Evolutionary conservation across 1,140 invertebrate genomes (phyloP).

Genomic region (Drosophila teissieri): DNA sequence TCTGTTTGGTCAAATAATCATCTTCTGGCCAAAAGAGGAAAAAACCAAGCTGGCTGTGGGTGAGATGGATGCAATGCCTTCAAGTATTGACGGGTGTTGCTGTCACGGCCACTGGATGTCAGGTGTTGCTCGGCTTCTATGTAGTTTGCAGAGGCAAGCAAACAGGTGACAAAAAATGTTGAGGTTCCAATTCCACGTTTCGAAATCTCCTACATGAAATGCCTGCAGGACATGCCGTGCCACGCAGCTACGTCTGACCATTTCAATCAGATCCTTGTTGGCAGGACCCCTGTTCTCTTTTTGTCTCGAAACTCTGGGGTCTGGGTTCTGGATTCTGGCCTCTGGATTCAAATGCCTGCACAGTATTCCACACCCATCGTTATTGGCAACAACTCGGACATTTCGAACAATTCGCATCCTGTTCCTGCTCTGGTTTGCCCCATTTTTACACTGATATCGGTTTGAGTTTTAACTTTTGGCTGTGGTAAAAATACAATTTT

Average conservation of each 20-base stretch:
- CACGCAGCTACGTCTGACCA: conserved; percentile 36
- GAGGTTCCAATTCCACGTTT: conserved; percentile 7
- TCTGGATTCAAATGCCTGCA: conserved; percentile 51
- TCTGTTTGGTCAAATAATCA: conserved; percentile 8
- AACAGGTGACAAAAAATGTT: conserved; percentile 15
- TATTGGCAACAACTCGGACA: conserved; percentile 24
- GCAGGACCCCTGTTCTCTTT: conserved; percentile 10
- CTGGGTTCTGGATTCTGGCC: conserved; percentile 1
- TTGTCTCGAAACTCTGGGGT: conserved; percentile 1
- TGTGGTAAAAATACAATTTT: conserved; percentile 38
- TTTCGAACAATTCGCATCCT: conserved; percentile 35
- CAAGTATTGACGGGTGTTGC: conserved; percentile 39
- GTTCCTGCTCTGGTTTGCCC: not conserved
- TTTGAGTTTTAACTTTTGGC: conserved; percentile 62
- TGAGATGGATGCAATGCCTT: conserved; percentile 4
- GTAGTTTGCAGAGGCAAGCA: conserved; percentile 31
- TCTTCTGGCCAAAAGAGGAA: conserved; percentile 10
- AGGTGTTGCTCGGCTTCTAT: conserved; percentile 40
- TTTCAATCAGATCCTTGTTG: conserved; percentile 66
- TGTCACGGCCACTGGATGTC: conserved; percentile 47
- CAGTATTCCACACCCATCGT: conserved; percentile 12
- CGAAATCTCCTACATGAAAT: conserved; percentile 16
- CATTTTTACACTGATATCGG: conserved; percentile 35
- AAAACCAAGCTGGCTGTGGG: not conserved
- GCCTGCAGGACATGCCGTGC: conserved; percentile 50